phyloP scores from a whole-genome alignment of 2,113 vertebrate species.

The Nothoprocta pentlandii region DNA sequence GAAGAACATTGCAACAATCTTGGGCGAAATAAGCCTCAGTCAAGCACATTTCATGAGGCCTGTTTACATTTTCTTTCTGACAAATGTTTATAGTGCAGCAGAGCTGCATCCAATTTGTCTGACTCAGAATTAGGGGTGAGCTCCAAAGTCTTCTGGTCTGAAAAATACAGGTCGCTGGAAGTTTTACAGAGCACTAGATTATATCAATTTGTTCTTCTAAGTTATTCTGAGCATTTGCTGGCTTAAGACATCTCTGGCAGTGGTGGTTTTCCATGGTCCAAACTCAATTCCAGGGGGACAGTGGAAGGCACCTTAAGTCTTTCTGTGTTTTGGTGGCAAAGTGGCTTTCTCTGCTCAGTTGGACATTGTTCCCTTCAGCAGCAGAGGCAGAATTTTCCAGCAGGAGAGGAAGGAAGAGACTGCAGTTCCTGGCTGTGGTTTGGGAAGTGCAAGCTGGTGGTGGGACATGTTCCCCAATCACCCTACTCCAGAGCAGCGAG shows the following conservation, averaged over 20 bases:
- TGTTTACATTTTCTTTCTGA: slow-evolving; percentile 19
- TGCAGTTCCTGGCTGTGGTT: background rate
- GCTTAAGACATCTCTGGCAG: background rate
- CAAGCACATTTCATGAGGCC: background rate
- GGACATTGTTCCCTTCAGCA: background rate
- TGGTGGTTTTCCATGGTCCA: background rate
- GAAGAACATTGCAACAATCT: background rate
- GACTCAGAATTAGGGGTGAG: background rate
- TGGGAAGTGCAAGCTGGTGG: background rate
- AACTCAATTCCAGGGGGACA: background rate
- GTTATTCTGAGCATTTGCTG: background rate
- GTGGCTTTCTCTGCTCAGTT: background rate
- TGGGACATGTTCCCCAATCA: background rate
- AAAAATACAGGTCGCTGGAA: background rate
- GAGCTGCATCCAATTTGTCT: background rate
- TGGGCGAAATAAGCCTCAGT: background rate
- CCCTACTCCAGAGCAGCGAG: background rate
- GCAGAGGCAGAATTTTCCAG: background rate
- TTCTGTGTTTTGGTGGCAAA: background rate
- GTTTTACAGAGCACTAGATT: background rate
- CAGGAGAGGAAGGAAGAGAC: background rate
- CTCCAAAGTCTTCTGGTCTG: background rate
- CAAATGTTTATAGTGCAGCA: background rate
- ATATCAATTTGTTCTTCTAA: background rate
- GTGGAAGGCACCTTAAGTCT: background rate